Percentiles rank a stretch among this genome's conserved stretches.
These are phyloP conservation scores for Agrochola circellaris DNA, from an alignment of 2,888 invertebrate genomes.

Conservation along the genomic window DNA sequence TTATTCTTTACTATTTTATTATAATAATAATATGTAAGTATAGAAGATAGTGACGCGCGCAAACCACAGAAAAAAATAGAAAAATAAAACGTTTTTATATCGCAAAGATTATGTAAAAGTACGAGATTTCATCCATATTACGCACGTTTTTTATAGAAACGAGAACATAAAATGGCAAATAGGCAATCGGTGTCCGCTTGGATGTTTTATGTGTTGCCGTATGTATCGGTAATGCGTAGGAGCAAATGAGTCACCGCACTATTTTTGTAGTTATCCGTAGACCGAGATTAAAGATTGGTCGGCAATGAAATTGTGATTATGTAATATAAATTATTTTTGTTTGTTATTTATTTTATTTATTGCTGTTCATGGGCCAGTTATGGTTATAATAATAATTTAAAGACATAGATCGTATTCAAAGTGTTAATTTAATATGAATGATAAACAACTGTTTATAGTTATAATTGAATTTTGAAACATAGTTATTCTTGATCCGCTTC, in stretches of 20 bases:
- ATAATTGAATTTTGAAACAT: background rate
- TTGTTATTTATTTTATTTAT: slow-evolving; percentile 27
- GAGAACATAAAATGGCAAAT: slow-evolving; percentile 65
- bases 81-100: slow-evolving; percentile 51
- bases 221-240: slow-evolving; percentile 65
- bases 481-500: background rate
- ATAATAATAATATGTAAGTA: no score
- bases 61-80: slow-evolving; percentile 23
- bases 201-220: slow-evolving; percentile 61
- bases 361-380: background rate
- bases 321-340: slow-evolving; percentile 25
- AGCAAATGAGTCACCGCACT: slow-evolving; percentile 71
- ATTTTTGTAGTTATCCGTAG: slow-evolving; percentile 69
- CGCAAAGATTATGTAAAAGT: slow-evolving; percentile 56
- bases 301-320: slow-evolving; percentile 55
- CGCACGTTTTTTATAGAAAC: slow-evolving; percentile 63
- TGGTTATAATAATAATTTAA: background rate
- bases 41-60: slow-evolving; percentile 41
- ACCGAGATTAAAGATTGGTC: slow-evolving; percentile 60
- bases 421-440: background rate
- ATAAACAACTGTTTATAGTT: background rate
- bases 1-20: no score
- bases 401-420: slow-evolving; percentile 2
- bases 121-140: slow-evolving; percentile 57
- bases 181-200: slow-evolving; percentile 67